Base-by-base conservation (phyloP, 35 echinoderm and acorn worm species). In the Apostichopus parvimensis region DNA sequence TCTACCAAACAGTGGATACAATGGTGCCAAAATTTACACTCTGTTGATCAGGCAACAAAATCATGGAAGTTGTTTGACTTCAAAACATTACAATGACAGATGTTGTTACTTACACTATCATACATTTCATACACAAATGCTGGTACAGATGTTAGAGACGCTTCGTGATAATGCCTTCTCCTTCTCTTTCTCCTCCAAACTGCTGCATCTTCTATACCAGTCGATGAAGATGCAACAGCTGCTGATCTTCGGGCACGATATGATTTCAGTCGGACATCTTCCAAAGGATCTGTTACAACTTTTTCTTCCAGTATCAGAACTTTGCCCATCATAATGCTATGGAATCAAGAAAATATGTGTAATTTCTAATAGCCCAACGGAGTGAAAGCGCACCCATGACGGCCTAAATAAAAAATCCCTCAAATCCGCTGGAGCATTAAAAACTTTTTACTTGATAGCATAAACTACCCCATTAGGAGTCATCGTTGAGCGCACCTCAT, bases 121-220 rank as follows among this genome's bases (percentile, higher is more conserved):
- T 98, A 98, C 94, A 95, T 94, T 87, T 98, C 94, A 94, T 96
- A 98, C 8, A 98, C 97, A 93, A 95, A 98, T 12, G 86, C 85
- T 1, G 94, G 97, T 86, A 93, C 80, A 90, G 93, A 94, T 62
- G 97, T 94, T 28, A 94, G 92, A 10, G 90, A 58, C 5, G 97
- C 94, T 26, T 92, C 92, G 21, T 81, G 91, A 17, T 94, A 92
- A 5, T 93, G 60, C 6, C 83, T 91, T 59, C 90, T 95, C 90
- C 96, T 91, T 79, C 96, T 95, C 68, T 90, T 79, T 56, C 86
- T 92, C 28, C 94, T 56, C 95, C 90, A 94, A 4, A 64, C 76
- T 18, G 73, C 83, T 24, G 89, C 85, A 77, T 92, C 82, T 15
- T 91, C 92, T 23, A 71, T 73, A 57, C 54, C 20, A 9, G 65